phyloP scores from a whole-genome alignment of 2,113 vertebrate genomes.

The Cynocephalus volans region DNA sequence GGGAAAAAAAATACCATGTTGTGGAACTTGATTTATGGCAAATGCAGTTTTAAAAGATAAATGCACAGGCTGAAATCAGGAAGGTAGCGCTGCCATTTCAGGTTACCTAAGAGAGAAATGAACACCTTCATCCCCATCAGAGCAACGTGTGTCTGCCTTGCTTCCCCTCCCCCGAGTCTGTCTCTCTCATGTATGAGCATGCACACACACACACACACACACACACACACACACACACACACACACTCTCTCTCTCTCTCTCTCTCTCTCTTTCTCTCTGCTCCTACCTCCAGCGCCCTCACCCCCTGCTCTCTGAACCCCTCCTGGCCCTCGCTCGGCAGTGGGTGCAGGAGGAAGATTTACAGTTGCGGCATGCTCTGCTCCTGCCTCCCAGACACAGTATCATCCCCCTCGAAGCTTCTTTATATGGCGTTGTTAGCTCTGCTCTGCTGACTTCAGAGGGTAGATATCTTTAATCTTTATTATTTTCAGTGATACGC shows the following conservation, averaged over 20 bases:
- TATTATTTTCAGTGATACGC: slow-evolving; percentile 85
- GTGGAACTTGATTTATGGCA: slow-evolving; percentile 67
- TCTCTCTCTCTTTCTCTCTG: no score
- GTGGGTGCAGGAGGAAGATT: slow-evolving; percentile 83
- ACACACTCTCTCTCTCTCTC: no score
- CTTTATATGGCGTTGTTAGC: slow-evolving; percentile 85
- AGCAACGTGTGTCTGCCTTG: background rate
- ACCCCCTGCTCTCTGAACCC: slow-evolving; percentile 64
- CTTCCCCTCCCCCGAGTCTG: background rate
- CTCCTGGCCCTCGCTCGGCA: slow-evolving; percentile 79
- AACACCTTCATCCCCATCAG: slow-evolving; percentile 60
- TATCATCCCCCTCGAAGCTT: slow-evolving; percentile 81
- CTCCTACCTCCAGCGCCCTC: background rate
- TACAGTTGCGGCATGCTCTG: slow-evolving; percentile 80
- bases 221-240: accelerated
- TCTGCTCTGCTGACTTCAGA: slow-evolving; percentile 86
- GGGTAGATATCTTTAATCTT: slow-evolving; percentile 85
- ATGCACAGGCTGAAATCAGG: slow-evolving; percentile 75
- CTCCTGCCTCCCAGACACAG: slow-evolving; percentile 81
- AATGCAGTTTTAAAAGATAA: slow-evolving; percentile 83
- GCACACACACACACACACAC: slow-evolving; percentile 60
- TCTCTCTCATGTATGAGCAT: slow-evolving; percentile 61
- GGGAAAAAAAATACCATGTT: background rate
- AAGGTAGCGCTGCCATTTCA: slow-evolving; percentile 71
- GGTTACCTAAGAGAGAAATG: slow-evolving; percentile 75